Conservation (phyloP, 2,113 vertebrate genomes). For the Pelecanoides urinatrix region DNA sequence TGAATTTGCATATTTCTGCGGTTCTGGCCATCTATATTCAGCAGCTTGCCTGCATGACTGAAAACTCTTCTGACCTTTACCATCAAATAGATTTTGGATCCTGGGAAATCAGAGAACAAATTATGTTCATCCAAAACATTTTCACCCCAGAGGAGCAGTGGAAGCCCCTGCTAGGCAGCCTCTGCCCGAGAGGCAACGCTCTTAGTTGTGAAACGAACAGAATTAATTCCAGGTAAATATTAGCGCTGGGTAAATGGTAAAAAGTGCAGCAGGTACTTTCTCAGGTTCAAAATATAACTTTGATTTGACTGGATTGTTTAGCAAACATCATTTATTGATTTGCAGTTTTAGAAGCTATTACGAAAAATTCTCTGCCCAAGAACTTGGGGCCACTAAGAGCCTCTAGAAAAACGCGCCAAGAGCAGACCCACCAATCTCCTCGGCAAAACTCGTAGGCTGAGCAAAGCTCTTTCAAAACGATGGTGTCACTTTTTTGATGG, state of each 20-base stretch:
- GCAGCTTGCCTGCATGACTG: not conserved
- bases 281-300: not conserved
- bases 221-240: not conserved
- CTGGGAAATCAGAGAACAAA: not conserved
- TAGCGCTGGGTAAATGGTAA: not conserved
- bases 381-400: not conserved
- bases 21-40: not conserved
- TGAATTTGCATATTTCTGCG: not conserved
- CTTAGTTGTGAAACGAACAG: not conserved
- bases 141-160: not conserved
- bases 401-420: accelerated
- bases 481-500: not conserved
- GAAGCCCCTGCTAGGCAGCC: not conserved
- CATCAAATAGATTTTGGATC: not conserved
- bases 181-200: not conserved
- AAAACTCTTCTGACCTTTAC: conserved; percentile 7
- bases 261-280: not conserved
- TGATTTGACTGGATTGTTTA: not conserved
- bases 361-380: not conserved
- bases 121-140: not conserved
- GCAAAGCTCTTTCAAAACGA: not conserved
- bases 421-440: not conserved
- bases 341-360: not conserved
- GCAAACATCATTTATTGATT: not conserved
- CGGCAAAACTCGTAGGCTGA: accelerated